phyloP scores from a whole-genome alignment of 2,797 vertebrate genomes.

The Acipenser ruthenus region DNA sequence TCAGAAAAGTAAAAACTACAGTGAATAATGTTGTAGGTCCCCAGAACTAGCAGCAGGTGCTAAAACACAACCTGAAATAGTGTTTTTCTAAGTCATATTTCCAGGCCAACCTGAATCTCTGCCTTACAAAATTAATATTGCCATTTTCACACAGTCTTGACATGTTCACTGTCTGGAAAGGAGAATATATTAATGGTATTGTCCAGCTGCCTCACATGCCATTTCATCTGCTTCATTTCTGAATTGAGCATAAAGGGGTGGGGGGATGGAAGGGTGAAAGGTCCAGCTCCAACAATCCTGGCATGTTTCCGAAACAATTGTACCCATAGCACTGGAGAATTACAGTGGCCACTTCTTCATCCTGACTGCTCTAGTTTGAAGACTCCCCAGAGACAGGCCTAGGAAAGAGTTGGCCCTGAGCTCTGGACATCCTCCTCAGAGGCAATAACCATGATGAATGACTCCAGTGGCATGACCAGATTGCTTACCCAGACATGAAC shows the following conservation, averaged over 20 bases:
- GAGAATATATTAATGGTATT: not conserved
- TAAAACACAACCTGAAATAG: not conserved
- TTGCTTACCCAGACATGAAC: slow-evolving; percentile 58
- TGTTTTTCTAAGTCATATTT: no score
- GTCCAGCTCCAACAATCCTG: slow-evolving; percentile 22
- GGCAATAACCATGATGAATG: slow-evolving; percentile 54
- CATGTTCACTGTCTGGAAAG: slow-evolving; percentile 6
- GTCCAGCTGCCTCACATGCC: not conserved
- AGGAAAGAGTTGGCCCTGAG: slow-evolving; percentile 37
- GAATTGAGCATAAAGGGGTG: slow-evolving; percentile 8
- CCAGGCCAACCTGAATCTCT: not conserved
- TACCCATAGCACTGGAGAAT: slow-evolving; percentile 36
- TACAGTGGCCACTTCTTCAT: slow-evolving; percentile 30
- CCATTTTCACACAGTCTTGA: not conserved
- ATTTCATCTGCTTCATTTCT: not conserved
- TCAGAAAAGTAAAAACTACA: not conserved
- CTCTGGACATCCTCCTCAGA: slow-evolving; percentile 38
- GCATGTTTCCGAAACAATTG: slow-evolving; percentile 24
- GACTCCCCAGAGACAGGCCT: slow-evolving; percentile 16
- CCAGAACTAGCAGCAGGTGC: not conserved
- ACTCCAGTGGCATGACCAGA: slow-evolving; percentile 43
- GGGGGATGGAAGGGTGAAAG: slow-evolving; percentile 9
- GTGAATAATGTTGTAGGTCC: not conserved
- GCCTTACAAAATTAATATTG: not conserved
- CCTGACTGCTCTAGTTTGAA: slow-evolving; percentile 25